phyloP scores from a whole-genome alignment of 2,113 vertebrate species.

The Corvus hawaiiensis region DNA sequence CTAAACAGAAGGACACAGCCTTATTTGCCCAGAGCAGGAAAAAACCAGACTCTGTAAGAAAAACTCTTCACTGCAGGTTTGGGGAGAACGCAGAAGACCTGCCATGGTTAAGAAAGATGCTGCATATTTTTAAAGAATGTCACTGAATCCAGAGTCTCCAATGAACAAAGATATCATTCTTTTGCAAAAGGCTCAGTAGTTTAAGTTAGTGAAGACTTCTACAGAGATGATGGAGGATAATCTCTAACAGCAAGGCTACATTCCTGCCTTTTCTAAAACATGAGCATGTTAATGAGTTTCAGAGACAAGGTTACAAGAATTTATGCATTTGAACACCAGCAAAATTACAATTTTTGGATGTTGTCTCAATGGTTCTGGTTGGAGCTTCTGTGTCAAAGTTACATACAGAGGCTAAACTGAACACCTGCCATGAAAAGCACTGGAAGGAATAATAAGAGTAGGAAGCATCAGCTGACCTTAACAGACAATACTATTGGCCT shows the following conservation, averaged over 20 bases:
- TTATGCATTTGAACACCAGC: background rate
- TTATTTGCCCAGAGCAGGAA: background rate
- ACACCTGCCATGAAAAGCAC: background rate
- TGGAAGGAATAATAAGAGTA: background rate
- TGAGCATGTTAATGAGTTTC: background rate
- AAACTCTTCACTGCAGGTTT: background rate
- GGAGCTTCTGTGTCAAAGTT: background rate
- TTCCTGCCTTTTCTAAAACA: background rate
- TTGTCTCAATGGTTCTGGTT: background rate
- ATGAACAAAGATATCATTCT: background rate
- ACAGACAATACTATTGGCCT: background rate
- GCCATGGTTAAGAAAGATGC: background rate
- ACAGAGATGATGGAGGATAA: background rate
- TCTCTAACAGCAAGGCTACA: background rate
- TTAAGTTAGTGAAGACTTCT: background rate
- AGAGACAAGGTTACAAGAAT: background rate
- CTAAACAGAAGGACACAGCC: background rate
- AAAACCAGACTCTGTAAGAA: background rate
- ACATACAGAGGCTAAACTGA: background rate
- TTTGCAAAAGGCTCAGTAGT: background rate
- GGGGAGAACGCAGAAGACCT: background rate
- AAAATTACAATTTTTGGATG: background rate
- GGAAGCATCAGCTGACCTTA: background rate
- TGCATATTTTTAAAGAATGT: background rate
- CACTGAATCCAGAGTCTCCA: background rate